A percentile compares a stretch with the other conserved stretches of the same genome.
These are phyloP conservation scores for Gonioctena quinquepunctata DNA, from an alignment of 1,140 invertebrate species.

Conservation along the genomic window DNA sequence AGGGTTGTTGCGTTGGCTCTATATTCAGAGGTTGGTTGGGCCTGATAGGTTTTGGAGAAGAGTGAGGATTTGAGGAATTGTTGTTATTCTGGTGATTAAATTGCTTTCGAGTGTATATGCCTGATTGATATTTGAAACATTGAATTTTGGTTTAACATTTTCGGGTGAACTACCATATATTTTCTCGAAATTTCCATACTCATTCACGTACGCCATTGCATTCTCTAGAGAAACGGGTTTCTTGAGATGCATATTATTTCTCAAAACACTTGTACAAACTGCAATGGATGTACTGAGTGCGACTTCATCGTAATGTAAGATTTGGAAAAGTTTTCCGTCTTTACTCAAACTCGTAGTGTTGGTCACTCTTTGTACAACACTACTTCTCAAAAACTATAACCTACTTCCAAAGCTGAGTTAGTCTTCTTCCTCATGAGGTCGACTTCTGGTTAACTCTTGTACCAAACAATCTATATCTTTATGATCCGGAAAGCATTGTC, in stretches of 20 bases:
- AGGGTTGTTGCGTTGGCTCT: no score
- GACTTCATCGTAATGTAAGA: background rate
- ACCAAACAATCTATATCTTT: no score
- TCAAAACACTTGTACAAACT: constrained; percentile 17
- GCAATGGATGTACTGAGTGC: constrained; percentile 19
- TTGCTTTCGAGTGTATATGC: background rate
- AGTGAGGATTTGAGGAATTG: background rate
- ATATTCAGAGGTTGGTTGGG: background rate
- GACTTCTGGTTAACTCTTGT: background rate
- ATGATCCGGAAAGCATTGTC: background rate
- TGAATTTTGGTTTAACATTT: background rate
- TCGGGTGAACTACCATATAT: background rate
- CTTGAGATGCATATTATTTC: constrained; percentile 16
- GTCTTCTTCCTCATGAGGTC: background rate
- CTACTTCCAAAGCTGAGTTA: constrained; percentile 8
- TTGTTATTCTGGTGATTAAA: background rate
- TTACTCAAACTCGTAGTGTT: background rate
- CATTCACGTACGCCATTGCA: constrained; percentile 8
- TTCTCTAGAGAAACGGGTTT: background rate
- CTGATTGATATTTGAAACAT: background rate
- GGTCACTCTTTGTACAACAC: constrained; percentile 7
- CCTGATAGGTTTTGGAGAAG: background rate
- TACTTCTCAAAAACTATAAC: background rate
- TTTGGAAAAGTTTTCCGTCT: constrained; percentile 2
- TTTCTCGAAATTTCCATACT: constrained; percentile 18